Evolutionary conservation across 2,113 vertebrate genomes (phyloP).

Genomic region (Caranx ignobilis): DNA sequence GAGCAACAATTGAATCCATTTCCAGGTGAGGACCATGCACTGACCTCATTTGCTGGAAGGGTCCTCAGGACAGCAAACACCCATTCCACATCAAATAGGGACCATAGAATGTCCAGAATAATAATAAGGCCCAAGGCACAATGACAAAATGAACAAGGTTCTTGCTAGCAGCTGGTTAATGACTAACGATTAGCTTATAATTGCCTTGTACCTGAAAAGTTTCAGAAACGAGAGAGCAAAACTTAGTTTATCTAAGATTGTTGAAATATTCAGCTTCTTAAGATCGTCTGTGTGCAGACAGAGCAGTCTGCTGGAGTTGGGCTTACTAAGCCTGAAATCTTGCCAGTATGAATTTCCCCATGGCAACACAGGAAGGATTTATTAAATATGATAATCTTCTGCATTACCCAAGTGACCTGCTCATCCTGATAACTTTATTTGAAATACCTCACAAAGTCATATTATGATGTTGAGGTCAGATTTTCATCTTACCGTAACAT

Average conservation of each 20-base stretch:
- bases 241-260: constrained; percentile 20
- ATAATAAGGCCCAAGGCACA: constrained; percentile 39
- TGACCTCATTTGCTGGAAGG: constrained; percentile 63
- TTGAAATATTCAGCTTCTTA: constrained; percentile 45
- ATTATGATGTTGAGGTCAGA: constrained; percentile 8
- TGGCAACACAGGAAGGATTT: constrained; percentile 28
- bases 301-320: constrained; percentile 9
- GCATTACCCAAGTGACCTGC: constrained; percentile 43
- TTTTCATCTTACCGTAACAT: neutral
- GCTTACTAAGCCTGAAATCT: constrained; percentile 49
- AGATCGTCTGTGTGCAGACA: neutral
- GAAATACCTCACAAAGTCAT: constrained; percentile 10
- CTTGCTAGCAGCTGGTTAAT: constrained; percentile 30
- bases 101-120: constrained; percentile 42
- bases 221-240: constrained; percentile 32
- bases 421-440: constrained; percentile 37
- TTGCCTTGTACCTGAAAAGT: constrained; percentile 32
- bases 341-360: constrained; percentile 7
- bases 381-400: constrained; percentile 58
- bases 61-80: constrained; percentile 35
- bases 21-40: constrained; percentile 53
- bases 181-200: constrained; percentile 44
- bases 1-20: constrained; percentile 63
- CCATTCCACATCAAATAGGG: constrained; percentile 25
- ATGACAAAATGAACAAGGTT: constrained; percentile 20